Conservation (phyloP, 2,797 vertebrate genomes). For the Delichon dasypus region DNA sequence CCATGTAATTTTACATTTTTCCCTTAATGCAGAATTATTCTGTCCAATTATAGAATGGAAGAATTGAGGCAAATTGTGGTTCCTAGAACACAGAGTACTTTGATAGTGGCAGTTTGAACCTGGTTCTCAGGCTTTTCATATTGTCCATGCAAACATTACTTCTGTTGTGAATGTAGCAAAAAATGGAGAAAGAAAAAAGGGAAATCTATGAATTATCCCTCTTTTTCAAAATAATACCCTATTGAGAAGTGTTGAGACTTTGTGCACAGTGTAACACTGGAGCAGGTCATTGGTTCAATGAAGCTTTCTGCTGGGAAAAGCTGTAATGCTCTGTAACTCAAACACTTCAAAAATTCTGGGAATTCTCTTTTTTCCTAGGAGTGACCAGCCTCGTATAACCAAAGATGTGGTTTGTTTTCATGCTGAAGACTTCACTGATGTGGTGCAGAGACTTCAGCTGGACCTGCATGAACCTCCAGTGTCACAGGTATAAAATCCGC, state of each 20-base stretch:
- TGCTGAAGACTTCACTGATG: slow-evolving; percentile 94
- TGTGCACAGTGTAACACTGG: neutral
- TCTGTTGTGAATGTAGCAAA: neutral
- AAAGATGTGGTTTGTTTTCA: slow-evolving; percentile 99
- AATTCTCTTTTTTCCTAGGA: slow-evolving; percentile 76
- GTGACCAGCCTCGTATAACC: slow-evolving; percentile 91
- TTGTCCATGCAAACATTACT: neutral
- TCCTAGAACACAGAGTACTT: neutral
- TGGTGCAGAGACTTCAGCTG: slow-evolving; percentile 94
- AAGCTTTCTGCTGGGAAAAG: neutral
- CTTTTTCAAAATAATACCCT: neutral
- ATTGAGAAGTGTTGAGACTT: neutral
- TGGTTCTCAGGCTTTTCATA: neutral
- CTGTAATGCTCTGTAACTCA: neutral
- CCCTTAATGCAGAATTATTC: neutral
- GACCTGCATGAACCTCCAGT: slow-evolving; percentile 97
- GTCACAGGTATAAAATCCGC: slow-evolving; percentile 85
- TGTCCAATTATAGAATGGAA: neutral
- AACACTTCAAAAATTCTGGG: neutral
- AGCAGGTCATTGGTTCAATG: neutral
- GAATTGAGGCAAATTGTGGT: neutral
- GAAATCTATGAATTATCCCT: neutral
- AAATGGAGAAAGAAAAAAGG: neutral
- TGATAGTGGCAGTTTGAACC: neutral
- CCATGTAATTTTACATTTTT: neutral